Evolutionary conservation across 2,113 vertebrate genomes (phyloP).

Genomic region (Oxyruncus cristatus): DNA sequence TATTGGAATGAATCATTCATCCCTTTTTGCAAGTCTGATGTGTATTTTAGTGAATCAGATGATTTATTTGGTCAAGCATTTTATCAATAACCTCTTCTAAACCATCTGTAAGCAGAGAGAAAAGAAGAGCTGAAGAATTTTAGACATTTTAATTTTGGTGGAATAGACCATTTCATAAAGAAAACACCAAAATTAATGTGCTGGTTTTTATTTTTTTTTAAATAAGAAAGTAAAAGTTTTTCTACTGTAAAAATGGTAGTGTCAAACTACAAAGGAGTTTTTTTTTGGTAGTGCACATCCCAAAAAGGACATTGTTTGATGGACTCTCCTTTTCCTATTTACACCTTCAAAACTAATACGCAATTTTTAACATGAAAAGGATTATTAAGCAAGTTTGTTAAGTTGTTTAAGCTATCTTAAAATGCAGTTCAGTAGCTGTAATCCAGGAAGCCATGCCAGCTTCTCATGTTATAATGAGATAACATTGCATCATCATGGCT

Average conservation of each 20-base stretch:
- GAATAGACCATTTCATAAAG: background rate
- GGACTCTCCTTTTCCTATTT: background rate
- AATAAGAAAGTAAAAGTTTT: background rate
- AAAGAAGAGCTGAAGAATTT: background rate
- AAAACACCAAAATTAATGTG: background rate
- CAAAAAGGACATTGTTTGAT: background rate
- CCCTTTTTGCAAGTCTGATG: background rate
- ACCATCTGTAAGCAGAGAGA: background rate
- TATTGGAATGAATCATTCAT: background rate
- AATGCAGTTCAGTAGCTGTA: background rate
- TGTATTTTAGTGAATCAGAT: background rate
- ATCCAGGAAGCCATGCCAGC: background rate
- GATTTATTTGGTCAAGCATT: background rate
- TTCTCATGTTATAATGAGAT: background rate
- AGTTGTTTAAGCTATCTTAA: background rate
- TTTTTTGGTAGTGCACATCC: background rate
- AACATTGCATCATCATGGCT: background rate
- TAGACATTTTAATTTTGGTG: background rate
- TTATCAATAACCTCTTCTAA: background rate
- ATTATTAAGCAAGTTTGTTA: background rate
- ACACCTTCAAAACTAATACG: background rate
- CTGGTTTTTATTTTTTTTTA: background rate
- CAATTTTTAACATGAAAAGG: background rate
- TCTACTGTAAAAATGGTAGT: background rate
- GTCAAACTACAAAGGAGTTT: fast-evolving